Percentiles rank a stretch among this genome's conserved stretches.
Evolutionary conservation across 2,113 vertebrate genomes (phyloP).

Genomic region (Neolamprologus modestus): DNA sequence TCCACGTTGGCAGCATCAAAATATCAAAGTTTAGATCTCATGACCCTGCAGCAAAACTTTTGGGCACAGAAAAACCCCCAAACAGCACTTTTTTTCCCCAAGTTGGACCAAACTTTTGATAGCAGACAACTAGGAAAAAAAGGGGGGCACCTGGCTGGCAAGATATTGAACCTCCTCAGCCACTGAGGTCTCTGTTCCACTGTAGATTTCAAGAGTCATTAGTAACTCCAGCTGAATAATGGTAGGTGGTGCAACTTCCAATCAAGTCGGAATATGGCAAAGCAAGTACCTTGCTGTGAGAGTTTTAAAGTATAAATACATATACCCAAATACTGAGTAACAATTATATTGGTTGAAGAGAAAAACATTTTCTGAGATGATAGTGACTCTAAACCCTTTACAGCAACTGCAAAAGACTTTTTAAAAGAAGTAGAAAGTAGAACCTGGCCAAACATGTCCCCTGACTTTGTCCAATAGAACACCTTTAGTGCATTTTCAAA

Average conservation of each 20-base stretch:
- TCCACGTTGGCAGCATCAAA: not conserved
- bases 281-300: not conserved
- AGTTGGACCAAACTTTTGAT: not conserved
- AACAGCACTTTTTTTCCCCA: rapidly evolving
- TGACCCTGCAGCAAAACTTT: not conserved
- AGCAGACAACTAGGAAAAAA: not conserved
- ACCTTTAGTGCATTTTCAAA: not conserved
- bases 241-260: not conserved
- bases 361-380: not conserved
- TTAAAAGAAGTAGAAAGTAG: not conserved
- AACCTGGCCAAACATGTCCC: not conserved
- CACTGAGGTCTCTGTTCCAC: not conserved
- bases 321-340: not conserved
- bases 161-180: not conserved
- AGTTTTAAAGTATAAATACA: not conserved
- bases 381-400: not conserved
- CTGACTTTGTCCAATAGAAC: not conserved
- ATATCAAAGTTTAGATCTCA: not conserved
- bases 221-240: not conserved
- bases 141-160: not conserved
- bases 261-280: not conserved
- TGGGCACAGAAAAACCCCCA: rapidly evolving
- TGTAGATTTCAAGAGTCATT: not conserved
- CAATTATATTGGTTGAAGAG: not conserved
- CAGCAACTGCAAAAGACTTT: not conserved